Conservation (phyloP, 1,140 invertebrate genomes). For the Antheraea pernyi region DNA sequence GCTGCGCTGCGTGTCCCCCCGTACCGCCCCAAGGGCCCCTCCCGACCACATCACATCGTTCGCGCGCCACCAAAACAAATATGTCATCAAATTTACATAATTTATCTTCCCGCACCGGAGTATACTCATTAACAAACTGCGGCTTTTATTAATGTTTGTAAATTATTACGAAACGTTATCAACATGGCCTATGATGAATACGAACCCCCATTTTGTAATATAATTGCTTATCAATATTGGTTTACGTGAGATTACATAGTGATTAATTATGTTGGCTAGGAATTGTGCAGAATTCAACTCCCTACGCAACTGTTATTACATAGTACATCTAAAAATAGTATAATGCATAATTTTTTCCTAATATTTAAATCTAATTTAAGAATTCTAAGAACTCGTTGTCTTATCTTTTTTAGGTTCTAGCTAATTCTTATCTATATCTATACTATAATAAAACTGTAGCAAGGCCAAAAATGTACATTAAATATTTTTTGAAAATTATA, state of each 20-base stretch:
- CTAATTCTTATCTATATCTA: no score
- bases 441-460: no score
- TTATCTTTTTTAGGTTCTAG: no score
- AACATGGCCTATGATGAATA: conserved; percentile 13
- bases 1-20: background rate
- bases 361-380: no score
- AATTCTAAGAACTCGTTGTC: no score
- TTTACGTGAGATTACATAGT: background rate
- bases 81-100: conserved; percentile 26
- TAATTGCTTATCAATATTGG: background rate
- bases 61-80: conserved; percentile 16
- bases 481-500: no score
- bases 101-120: conserved; percentile 23
- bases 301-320: no score
- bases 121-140: conserved; percentile 25
- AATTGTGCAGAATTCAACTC: background rate
- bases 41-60: background rate
- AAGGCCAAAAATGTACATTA: no score
- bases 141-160: conserved; percentile 23
- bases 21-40: background rate
- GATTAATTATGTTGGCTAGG: background rate
- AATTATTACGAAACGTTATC: conserved; percentile 18
- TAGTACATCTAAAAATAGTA: no score
- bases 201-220: background rate
- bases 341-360: no score